phyloP scores from a whole-genome alignment of 2,113 vertebrate species.

The Lamprologus ornatipinnis region DNA sequence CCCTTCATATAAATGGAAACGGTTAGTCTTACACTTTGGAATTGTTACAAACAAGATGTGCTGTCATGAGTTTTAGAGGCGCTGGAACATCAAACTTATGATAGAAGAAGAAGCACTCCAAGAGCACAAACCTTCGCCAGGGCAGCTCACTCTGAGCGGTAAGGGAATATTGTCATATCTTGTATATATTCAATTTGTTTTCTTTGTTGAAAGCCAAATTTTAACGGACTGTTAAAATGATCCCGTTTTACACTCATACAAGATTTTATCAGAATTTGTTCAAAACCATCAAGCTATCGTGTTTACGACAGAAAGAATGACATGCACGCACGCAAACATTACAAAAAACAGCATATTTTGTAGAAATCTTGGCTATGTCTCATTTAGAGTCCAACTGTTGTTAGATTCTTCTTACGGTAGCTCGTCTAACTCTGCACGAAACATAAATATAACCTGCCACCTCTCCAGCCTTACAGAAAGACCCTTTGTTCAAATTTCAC shows the following conservation, averaged over 20 bases:
- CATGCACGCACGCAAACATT: accelerated
- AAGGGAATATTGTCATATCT: not conserved
- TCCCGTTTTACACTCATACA: accelerated
- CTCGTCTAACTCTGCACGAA: not conserved
- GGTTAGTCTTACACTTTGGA: accelerated
- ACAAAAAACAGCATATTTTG: not conserved
- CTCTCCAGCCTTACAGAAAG: accelerated
- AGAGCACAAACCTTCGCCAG: not conserved
- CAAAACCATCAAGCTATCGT: not conserved
- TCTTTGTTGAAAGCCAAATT: not conserved
- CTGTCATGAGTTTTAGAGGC: not conserved
- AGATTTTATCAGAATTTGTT: not conserved
- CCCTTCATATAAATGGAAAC: not conserved
- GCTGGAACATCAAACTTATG: not conserved
- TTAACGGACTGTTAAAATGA: not conserved
- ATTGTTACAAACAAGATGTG: not conserved
- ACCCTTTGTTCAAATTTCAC: not conserved
- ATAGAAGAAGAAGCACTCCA: not conserved
- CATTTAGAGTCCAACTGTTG: not conserved
- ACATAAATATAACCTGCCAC: not conserved
- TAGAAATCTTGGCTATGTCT: not conserved
- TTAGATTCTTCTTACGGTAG: not conserved
- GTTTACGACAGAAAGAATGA: not conserved
- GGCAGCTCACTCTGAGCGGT: not conserved
- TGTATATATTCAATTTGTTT: not conserved